Evolutionary conservation across 2,113 vertebrate genomes (phyloP).

Genomic region (Cinclus cinclus): DNA sequence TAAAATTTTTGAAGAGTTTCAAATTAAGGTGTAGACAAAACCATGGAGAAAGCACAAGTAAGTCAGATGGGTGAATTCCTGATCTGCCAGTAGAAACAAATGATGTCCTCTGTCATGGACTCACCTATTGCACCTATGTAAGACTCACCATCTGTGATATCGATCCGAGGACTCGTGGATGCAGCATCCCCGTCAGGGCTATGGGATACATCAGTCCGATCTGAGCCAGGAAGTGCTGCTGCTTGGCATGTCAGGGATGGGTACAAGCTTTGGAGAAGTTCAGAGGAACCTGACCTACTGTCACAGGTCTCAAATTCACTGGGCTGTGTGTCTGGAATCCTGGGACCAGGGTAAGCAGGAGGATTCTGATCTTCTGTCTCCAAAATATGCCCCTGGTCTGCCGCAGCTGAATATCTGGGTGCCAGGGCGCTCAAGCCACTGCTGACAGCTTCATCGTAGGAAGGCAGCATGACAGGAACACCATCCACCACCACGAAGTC

Average conservation of each 20-base stretch:
- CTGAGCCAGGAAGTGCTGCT: conserved; percentile 21
- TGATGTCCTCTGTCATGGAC: not conserved
- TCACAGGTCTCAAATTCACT: conserved; percentile 73
- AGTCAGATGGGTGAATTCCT: not conserved
- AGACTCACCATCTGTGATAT: conserved; percentile 85
- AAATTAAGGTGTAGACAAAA: not conserved
- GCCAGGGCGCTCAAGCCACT: conserved; percentile 68
- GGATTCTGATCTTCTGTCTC: conserved; percentile 81
- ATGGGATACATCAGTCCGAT: conserved; percentile 38
- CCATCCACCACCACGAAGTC: conserved; percentile 88
- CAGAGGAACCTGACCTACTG: conserved; percentile 69
- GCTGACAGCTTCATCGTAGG: conserved; percentile 87
- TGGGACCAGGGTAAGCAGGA: conserved; percentile 80
- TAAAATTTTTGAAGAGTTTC: not conserved
- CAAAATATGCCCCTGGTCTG: conserved; percentile 66
- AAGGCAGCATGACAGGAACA: conserved; percentile 83
- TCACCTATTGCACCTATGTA: not conserved
- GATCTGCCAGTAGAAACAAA: not conserved
- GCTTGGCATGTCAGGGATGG: conserved; percentile 59
- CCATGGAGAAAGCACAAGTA: not conserved
- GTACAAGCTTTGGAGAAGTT: conserved; percentile 77
- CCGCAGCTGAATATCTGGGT: conserved; percentile 63
- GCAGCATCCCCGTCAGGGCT: conserved; percentile 58
- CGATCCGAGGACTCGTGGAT: conserved; percentile 78
- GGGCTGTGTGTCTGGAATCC: conserved; percentile 57